These are phyloP conservation scores for Notocelia uddmanniana DNA, from an alignment of 2,888 invertebrate species.

Conservation along the genomic window DNA sequence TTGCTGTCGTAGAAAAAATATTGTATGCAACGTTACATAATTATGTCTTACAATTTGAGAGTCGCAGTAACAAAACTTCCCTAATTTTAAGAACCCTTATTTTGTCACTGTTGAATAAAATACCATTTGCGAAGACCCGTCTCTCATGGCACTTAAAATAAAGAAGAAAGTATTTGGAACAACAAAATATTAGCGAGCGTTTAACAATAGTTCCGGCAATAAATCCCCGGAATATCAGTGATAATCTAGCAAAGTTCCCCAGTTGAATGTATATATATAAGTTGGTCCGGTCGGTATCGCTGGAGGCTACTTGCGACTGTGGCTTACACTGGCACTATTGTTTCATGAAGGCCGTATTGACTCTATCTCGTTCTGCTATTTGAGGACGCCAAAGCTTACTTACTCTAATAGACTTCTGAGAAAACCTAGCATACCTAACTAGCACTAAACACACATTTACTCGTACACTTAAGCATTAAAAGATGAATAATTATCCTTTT, in stretches of 20 bases:
- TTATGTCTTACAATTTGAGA: too few relatives aligned
- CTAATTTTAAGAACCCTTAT: too few relatives aligned
- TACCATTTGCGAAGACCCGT: too few relatives aligned
- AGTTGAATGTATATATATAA: slow-evolving; percentile 63
- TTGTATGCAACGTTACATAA: too few relatives aligned
- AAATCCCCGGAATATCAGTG: slow-evolving; percentile 68
- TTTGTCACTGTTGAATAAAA: too few relatives aligned
- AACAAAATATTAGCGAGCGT: slow-evolving; percentile 58
- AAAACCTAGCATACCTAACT: not conserved
- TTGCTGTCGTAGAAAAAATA: too few relatives aligned
- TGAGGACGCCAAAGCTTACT: slow-evolving; percentile 51
- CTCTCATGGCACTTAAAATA: slow-evolving; percentile 20
- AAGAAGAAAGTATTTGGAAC: slow-evolving; percentile 33
- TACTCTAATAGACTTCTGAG: slow-evolving; percentile 5
- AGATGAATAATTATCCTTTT: not conserved
- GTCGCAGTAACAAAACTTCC: too few relatives aligned
- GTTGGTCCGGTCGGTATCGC: slow-evolving; percentile 59
- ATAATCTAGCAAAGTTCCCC: slow-evolving; percentile 67
- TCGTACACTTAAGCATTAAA: too few relatives aligned
- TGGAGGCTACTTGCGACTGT: slow-evolving; percentile 52
- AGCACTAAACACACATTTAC: too few relatives aligned
- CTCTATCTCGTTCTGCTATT: slow-evolving; percentile 61
- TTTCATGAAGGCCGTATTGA: slow-evolving; percentile 61
- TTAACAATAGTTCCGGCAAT: slow-evolving; percentile 65
- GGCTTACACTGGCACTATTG: slow-evolving; percentile 61